Evolutionary conservation across 2,797 vertebrate genomes (phyloP).

Genomic region (Etheostoma nigrum): DNA sequence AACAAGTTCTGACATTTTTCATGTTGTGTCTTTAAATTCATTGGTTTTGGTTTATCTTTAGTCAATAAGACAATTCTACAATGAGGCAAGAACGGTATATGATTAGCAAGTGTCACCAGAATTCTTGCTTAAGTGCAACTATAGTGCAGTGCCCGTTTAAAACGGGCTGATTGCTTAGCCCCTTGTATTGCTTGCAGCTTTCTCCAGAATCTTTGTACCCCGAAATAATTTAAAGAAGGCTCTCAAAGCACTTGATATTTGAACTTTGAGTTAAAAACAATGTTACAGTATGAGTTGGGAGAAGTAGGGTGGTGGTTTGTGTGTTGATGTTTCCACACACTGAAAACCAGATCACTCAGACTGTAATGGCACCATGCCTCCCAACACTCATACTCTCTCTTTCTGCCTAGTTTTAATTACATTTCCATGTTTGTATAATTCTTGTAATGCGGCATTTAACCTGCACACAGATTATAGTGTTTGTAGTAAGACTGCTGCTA

Average conservation of each 20-base stretch:
- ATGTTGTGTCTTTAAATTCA: conserved; percentile 27
- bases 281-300: not conserved
- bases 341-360: not conserved
- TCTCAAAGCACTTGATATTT: too few relatives aligned
- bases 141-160: too few relatives aligned
- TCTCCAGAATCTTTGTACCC: too few relatives aligned
- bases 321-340: not conserved
- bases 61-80: conserved; percentile 16
- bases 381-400: not conserved
- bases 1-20: conserved; percentile 11
- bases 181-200: too few relatives aligned
- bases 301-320: not conserved
- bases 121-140: not conserved
- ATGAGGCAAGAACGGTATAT: not conserved
- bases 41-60: conserved; percentile 26
- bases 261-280: not conserved
- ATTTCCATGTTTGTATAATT: not conserved
- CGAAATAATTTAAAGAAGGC: too few relatives aligned
- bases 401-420: not conserved
- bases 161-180: too few relatives aligned
- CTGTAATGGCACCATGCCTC: not conserved
- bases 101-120: not conserved
- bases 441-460: not conserved
- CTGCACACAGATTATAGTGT: not conserved
- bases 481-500: not conserved